Percentiles rank a stretch among this genome's conserved stretches.
Evolutionary conservation across 1,140 invertebrate genomes (phyloP).

Genomic region (Drosophila pruinosa): DNA sequence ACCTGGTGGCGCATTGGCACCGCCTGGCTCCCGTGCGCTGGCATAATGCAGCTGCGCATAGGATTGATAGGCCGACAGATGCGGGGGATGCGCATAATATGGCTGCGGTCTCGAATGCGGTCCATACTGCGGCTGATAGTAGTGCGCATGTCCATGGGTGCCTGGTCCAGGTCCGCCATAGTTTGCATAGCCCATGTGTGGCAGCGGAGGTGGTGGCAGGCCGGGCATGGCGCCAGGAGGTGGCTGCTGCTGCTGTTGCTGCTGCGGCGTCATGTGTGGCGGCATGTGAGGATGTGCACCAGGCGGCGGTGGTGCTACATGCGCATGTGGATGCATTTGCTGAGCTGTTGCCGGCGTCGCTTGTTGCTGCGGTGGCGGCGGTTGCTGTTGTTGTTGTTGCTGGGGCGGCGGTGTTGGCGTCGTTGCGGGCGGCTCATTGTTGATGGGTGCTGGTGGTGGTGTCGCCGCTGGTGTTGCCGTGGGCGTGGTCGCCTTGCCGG

Average conservation of each 20-base stretch:
- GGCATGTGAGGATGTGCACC: constrained; percentile 78
- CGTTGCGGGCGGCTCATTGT: constrained; percentile 48
- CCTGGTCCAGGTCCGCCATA: constrained; percentile 70
- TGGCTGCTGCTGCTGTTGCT: constrained; percentile 65
- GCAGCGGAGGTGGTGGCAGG: constrained; percentile 82
- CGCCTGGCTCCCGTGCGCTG: constrained; percentile 20
- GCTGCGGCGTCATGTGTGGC: constrained; percentile 78
- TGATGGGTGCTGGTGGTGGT: constrained; percentile 48
- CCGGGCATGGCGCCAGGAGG: constrained; percentile 83
- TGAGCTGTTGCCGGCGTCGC: constrained; percentile 34
- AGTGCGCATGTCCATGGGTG: constrained; percentile 84
- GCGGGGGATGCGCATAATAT: constrained; percentile 84
- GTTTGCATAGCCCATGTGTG: constrained; percentile 82
- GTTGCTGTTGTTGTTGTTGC: constrained; percentile 46
- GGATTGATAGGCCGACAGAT: constrained; percentile 86
- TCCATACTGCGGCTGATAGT: constrained; percentile 86
- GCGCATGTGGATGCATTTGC: constrained; percentile 70
- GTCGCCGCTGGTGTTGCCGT: constrained; percentile 55
- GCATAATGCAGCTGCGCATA: constrained; percentile 83
- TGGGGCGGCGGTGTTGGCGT: constrained; percentile 41
- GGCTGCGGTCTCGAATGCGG: constrained; percentile 86
- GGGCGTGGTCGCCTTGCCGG: constrained; percentile 23
- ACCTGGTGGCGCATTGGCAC: constrained; percentile 75
- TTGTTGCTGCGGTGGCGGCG: constrained; percentile 13
- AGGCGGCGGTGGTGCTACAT: constrained; percentile 61